Evolutionary conservation across 2,888 invertebrate species (phyloP).

Genomic region (Ferdinandea cuprea): DNA sequence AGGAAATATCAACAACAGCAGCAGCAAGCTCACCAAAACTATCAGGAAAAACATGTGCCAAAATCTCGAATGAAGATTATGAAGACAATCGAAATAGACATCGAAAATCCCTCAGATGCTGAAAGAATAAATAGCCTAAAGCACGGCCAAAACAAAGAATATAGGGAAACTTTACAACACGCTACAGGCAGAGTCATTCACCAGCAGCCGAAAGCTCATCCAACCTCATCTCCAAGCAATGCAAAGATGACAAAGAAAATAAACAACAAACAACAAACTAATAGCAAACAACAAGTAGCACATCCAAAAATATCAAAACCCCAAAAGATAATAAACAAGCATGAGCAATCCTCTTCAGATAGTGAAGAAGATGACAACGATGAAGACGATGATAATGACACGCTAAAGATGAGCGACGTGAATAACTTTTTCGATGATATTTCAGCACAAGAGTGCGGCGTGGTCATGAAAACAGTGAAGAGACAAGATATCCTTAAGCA

Average conservation of each 20-base stretch:
- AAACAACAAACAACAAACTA: constrained; percentile 78
- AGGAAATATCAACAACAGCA: constrained; percentile 36
- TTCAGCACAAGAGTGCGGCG: constrained; percentile 83
- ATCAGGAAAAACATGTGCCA: constrained; percentile 78
- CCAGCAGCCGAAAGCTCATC: constrained; percentile 56
- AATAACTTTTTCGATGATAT: constrained; percentile 83
- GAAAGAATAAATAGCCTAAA: constrained; percentile 79
- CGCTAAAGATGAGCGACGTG: constrained; percentile 84
- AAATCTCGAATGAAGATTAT: constrained; percentile 82
- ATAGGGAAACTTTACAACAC: constrained; percentile 34
- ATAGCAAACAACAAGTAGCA: constrained; percentile 34
- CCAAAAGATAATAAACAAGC: constrained; percentile 41
- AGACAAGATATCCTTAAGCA: constrained; percentile 89
- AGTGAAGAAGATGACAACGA: constrained; percentile 79
- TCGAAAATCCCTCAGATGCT: constrained; percentile 80
- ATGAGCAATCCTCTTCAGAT: constrained; percentile 42
- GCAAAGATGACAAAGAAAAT: constrained; percentile 81
- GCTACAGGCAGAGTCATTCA: constrained; percentile 4
- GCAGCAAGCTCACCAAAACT: constrained; percentile 20
- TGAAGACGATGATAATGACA: constrained; percentile 79
- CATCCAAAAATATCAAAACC: constrained; percentile 25
- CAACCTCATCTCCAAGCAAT: constrained; percentile 73
- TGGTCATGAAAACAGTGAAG: constrained; percentile 88
- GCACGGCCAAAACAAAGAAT: constrained; percentile 77
- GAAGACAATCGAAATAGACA: constrained; percentile 82